These are phyloP conservation scores for Drosophila simulans DNA, from an alignment of 1,140 invertebrate species.

Conservation along the genomic window DNA sequence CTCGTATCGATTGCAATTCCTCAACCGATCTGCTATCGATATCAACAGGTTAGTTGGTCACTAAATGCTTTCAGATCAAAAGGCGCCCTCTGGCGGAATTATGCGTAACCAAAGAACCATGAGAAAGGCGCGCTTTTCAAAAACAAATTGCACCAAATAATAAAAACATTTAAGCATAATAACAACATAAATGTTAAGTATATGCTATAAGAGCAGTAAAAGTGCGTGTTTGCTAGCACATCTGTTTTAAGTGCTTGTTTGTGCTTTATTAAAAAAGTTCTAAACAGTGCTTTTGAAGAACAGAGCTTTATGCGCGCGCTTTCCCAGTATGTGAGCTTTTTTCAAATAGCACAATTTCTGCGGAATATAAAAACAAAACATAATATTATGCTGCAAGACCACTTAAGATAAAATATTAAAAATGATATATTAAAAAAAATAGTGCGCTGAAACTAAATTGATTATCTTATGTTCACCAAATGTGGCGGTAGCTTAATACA, in stretches of 20 bases:
- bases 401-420: background rate
- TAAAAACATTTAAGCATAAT: background rate
- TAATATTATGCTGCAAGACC: background rate
- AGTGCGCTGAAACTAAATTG: background rate
- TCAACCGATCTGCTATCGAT: too few relatives aligned
- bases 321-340: background rate
- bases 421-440: background rate
- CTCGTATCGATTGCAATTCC: too few relatives aligned
- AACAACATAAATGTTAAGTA: background rate
- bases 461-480: background rate
- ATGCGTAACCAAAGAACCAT: background rate
- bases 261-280: too few relatives aligned
- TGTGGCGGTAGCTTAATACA: too few relatives aligned
- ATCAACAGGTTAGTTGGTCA: too few relatives aligned
- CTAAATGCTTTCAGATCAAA: background rate
- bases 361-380: background rate
- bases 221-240: too few relatives aligned
- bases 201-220: background rate
- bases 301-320: background rate
- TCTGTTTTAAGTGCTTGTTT: too few relatives aligned
- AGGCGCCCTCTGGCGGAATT: background rate
- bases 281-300: background rate
- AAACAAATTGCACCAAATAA: background rate
- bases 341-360: background rate
- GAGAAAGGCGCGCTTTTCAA: background rate